These are phyloP conservation scores for Neodiprion fabricii DNA, from an alignment of 1,140 invertebrate species.

Conservation along the genomic window DNA sequence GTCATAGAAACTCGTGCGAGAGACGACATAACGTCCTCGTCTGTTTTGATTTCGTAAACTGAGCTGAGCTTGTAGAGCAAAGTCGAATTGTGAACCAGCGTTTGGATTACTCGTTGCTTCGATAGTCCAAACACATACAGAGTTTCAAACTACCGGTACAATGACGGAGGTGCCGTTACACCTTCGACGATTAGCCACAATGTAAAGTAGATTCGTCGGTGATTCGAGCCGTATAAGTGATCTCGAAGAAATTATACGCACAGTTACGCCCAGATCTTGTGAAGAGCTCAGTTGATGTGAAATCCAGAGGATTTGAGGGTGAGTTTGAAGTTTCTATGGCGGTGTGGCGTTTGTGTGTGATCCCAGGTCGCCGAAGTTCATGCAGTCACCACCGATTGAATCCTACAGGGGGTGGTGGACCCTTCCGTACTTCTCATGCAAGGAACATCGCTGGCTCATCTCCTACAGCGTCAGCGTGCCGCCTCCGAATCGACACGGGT, in stretches of 20 bases:
- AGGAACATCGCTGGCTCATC: conserved; percentile 73
- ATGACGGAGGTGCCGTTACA: too few species aligned
- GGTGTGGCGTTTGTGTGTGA: conserved; percentile 46
- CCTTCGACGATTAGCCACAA: too few species aligned
- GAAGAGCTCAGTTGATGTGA: conserved; percentile 11
- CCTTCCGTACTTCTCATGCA: conserved; percentile 80
- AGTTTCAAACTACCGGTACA: too few species aligned
- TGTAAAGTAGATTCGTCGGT: too few species aligned
- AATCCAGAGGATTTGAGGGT: background rate
- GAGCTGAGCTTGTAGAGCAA: background rate
- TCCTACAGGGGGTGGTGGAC: conserved; percentile 81
- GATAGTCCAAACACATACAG: too few species aligned
- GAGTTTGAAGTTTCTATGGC: conserved; percentile 43
- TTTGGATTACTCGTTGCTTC: too few species aligned
- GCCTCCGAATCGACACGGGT: conserved; percentile 66
- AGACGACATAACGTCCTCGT: background rate
- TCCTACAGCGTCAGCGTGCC: conserved; percentile 80
- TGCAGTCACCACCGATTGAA: conserved; percentile 68
- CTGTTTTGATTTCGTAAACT: background rate
- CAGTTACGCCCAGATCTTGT: background rate
- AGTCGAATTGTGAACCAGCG: too few species aligned
- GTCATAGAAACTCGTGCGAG: conserved; percentile 41
- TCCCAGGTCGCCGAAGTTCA: conserved; percentile 73
- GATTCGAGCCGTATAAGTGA: too few species aligned
- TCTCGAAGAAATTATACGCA: too few species aligned